A percentile compares a stretch with the other conserved stretches of the same genome.
phyloP scores from a whole-genome alignment of 2,888 invertebrate species.

The Marasmarcha lunaedactyla region DNA sequence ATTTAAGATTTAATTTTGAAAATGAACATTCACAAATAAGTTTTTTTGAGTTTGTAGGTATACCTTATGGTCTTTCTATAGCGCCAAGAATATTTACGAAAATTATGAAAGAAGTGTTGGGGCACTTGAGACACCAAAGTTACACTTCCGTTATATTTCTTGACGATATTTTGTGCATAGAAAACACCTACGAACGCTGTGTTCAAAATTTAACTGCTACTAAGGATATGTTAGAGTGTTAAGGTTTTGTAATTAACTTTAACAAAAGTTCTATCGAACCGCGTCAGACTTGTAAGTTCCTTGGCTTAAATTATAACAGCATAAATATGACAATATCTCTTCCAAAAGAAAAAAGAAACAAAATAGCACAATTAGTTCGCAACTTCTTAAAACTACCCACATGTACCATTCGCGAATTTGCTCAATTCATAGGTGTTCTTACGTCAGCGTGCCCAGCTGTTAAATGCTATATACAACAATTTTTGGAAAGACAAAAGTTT shows the following conservation, averaged over 20 bases:
- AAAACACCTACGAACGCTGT: background rate
- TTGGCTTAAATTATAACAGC: too few relatives aligned
- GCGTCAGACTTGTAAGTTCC: too few relatives aligned
- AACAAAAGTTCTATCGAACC: background rate
- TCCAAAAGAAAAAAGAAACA: too few relatives aligned
- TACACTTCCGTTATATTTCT: background rate
- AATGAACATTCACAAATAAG: background rate
- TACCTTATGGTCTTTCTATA: constrained; percentile 8
- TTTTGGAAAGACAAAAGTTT: too few relatives aligned
- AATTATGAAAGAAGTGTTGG: background rate
- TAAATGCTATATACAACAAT: too few relatives aligned
- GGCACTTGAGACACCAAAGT: background rate
- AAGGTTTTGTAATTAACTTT: background rate
- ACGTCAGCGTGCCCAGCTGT: too few relatives aligned
- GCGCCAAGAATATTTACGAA: constrained; percentile 3
- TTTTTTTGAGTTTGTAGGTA: constrained; percentile 6
- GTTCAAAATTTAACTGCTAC: background rate
- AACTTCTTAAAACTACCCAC: too few relatives aligned
- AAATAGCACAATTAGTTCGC: too few relatives aligned
- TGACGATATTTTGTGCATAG: background rate
- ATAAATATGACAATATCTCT: too few relatives aligned
- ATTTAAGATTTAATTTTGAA: background rate
- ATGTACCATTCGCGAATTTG: too few relatives aligned
- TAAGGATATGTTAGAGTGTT: background rate
- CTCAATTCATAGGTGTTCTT: too few relatives aligned